Percentiles rank a stretch among this genome's conserved stretches.
Evolutionary conservation across 2,113 vertebrate species (phyloP).

Genomic region (Urocynchramus pylzowi): DNA sequence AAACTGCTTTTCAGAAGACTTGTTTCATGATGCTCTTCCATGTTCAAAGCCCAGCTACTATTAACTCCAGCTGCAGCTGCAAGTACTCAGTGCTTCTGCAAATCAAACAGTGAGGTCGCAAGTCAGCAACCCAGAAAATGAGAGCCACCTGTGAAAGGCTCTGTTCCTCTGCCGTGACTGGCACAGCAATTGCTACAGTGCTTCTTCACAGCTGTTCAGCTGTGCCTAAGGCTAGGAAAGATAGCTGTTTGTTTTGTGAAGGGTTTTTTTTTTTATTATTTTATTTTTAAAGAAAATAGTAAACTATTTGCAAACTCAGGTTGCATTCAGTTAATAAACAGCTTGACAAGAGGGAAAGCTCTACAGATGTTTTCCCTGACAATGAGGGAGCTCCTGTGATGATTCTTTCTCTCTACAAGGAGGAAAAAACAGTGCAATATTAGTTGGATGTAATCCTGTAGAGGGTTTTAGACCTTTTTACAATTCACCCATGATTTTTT

Average conservation of each 20-base stretch:
- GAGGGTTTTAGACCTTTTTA: background rate
- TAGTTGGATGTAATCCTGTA: background rate
- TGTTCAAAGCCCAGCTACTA: constrained; percentile 10
- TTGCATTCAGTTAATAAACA: background rate
- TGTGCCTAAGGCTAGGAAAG: background rate
- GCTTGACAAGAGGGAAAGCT: background rate
- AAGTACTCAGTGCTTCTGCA: constrained; percentile 50
- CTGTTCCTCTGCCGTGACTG: background rate
- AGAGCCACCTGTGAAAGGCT: constrained; percentile 52
- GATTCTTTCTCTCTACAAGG: background rate
- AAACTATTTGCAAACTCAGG: constrained; percentile 22
- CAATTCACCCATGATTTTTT: background rate
- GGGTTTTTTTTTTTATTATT: background rate
- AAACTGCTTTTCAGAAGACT: constrained; percentile 16
- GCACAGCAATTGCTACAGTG: constrained; percentile 2
- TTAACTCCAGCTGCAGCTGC: constrained; percentile 57
- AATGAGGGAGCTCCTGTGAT: background rate
- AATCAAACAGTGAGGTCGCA: constrained; percentile 52
- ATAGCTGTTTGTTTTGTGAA: background rate
- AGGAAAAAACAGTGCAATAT: rapidly evolving
- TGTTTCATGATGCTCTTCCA: background rate
- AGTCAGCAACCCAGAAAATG: constrained; percentile 66
- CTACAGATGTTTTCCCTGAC: background rate
- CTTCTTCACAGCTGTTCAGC: constrained; percentile 33
- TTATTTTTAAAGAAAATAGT: background rate